Evolutionary conservation across 2,797 vertebrate genomes (phyloP), one percentile per base, ranked within the genome.

Genomic region (Calcarius lapponicus): DNA sequence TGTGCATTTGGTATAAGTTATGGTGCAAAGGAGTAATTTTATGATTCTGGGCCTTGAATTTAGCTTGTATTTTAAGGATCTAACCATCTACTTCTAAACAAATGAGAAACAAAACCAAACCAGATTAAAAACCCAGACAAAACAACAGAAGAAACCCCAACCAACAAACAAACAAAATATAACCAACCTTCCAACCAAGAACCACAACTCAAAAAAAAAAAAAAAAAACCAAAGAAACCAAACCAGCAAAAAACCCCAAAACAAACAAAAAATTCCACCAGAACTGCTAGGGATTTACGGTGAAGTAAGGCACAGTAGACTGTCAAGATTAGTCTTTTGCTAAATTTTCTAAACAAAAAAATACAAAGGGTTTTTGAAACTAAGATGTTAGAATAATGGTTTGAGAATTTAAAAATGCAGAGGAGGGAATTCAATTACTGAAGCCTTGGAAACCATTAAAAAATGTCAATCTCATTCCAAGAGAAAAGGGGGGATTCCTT

Each of bases 371-470:
- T 56, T 91, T 91, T 75, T 65, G n/a, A 79, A 93, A 94, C 95
- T 90, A 92, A 78, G 65, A 69, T 65, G 29, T 88, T 92, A 80
- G 74, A 76, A 93, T 91, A 96, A 92, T 88, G 34, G 38, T 81
- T 79, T 86, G 61, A 90, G 85, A 80, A 75, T 93, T 92, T 53
- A 82, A 86, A 93, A 96, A 92, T 72, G 29, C 34, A 80, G 36
- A 82, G 58, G 16, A 91, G n/a, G 28, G 19, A 90, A 80, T 95
- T 54, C 66, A 96, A 40, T 93, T 95, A 92, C 65, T 66, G 76
- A 91, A 88, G 24, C 36, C 36, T 69, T 51, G n/a, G 38, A 96
- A 95, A 62, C 43, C 67, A 57, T 89, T 92, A 88, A 93, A 62
- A 48, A 65, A 78, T 43, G 61, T 54, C 78, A 86, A 71, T 84